Evolutionary conservation across 2,888 invertebrate genomes (phyloP), one percentile per base, ranked within the genome.

Genomic region (Cordilura impudica): DNA sequence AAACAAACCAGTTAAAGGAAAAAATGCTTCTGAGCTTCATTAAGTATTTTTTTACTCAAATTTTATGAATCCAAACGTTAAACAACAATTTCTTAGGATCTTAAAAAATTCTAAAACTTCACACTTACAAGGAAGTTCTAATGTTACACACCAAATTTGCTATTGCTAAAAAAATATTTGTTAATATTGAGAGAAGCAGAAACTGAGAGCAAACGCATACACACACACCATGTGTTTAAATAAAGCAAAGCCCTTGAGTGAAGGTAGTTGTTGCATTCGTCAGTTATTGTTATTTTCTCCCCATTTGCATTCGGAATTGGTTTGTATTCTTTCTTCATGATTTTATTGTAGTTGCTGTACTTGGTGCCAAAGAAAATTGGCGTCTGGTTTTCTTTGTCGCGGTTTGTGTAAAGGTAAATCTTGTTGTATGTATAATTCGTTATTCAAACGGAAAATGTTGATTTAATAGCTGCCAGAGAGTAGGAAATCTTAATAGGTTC

Each of bases 321-420:
- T 60, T 74, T 71, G 71, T 66, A 63, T 21, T 26, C 3, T 71
- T 61, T 77, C 60, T 45, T 14, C 6, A 35, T 51, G 45, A 70
- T 23, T 19, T 23, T 61, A 35, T 71, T 66, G 53, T 61, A 60
- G 70, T 53, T 66, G 66, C 19, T 18, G 56, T 39, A 45, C 65
- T 75, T 71, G 79, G 75, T 75, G 79, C 79, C 79, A 75, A 71
- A 79, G 79, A 79, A 79, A 79, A 75, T 79, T 79, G 79, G 79
- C 79, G 79, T 75, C 79, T 75, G 61, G 45, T 31, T 21, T 47
- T 18, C 45, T 60, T 74, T 70, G 65, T 54, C 54, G 56, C 70
- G 39, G 29, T 66, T 75, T 63, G 51, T 66, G 31, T 29, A 18
- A 74, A 71, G 75, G 79, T 79, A 79, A 79, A 79, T 53, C 47